Evolutionary conservation across 2,797 vertebrate genomes (phyloP), one percentile per base, ranked within the genome.

Genomic region (Rhinogobio ventralis): DNA sequence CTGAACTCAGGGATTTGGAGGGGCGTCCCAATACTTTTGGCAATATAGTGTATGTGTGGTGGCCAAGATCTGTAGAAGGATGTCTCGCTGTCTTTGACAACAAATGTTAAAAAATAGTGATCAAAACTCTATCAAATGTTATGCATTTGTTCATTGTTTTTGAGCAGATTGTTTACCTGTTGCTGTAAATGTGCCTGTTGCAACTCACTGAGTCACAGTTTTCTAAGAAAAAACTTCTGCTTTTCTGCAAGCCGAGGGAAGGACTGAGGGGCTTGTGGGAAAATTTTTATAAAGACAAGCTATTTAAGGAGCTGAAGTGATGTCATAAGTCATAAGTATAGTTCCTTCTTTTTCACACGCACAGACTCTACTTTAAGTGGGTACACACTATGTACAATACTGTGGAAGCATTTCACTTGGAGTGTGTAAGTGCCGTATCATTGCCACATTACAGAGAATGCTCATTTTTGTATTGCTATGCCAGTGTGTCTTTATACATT

Each of bases 311-410:
- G 85, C 88, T 90, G 90, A 89, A 84, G 87, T 91, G 86, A 93
- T 92, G 91, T 95, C 94, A 94, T 87, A 5, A 1, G 91, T 94
- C 94, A 93, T 86, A 1, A 1, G 68, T 25, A 55, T 0, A 92
- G 83, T 95, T 95, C 94, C 94, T 78, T 68, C 73, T 95, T 94
- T 81, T 92, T 94, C 90, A 90, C 95, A 95, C 94, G 94, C 93
- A 60, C 90, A 91, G 82, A 86, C 74, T 94, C 87, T 88, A 78
- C 80, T 85, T 30, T 15, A 53, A 67, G n/a, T 9, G 46, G 76
- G 2, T 6, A 72, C 80, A 51, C 60, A 73, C 73, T 53, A 60
- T 86, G 84, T 46, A 39, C 66, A 74, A 46, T 53, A 71, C n/a
- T 68, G 17, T 49, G 10, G 4, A 9, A 62, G 1, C 1, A 30